These are phyloP conservation scores for Platorchestia sp. DNA, from an alignment of 1,140 invertebrate genomes.

Conservation along the genomic window DNA sequence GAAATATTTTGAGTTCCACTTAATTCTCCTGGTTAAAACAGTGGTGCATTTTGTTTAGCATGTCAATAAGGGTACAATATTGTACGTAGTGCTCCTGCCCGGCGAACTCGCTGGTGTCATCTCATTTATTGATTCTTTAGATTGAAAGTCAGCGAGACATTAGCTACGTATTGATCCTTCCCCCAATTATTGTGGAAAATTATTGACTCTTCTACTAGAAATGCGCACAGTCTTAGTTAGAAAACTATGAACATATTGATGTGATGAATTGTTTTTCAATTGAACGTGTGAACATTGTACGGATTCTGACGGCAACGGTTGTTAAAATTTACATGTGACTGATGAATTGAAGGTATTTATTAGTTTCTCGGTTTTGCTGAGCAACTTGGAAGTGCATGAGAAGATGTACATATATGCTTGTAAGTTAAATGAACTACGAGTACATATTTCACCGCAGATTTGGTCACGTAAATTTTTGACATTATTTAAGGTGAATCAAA, in stretches of 20 bases:
- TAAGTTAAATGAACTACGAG: neutral
- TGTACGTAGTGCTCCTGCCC: neutral
- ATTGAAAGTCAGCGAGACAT: neutral
- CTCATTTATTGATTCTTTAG: neutral
- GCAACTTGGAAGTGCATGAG: neutral
- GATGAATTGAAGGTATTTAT: neutral
- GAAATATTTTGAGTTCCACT: no score
- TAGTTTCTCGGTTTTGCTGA: neutral
- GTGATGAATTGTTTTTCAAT: no score
- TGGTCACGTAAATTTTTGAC: neutral
- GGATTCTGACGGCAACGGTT: neutral
- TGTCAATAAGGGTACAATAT: neutral
- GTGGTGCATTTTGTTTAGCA: neutral
- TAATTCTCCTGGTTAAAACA: no score
- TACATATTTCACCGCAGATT: neutral
- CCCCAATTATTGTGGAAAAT: neutral
- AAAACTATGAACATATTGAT: no score
- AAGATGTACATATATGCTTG: neutral
- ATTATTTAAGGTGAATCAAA: neutral
- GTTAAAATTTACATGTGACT: neutral
- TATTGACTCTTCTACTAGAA: neutral
- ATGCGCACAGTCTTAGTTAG: neutral
- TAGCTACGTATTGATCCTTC: neutral
- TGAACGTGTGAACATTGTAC: neutral
- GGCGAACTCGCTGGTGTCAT: neutral